Percentiles rank a stretch among this genome's conserved stretches.
Conservation (phyloP, 2,888 invertebrate species). For the Melanchra persicariae region DNA sequence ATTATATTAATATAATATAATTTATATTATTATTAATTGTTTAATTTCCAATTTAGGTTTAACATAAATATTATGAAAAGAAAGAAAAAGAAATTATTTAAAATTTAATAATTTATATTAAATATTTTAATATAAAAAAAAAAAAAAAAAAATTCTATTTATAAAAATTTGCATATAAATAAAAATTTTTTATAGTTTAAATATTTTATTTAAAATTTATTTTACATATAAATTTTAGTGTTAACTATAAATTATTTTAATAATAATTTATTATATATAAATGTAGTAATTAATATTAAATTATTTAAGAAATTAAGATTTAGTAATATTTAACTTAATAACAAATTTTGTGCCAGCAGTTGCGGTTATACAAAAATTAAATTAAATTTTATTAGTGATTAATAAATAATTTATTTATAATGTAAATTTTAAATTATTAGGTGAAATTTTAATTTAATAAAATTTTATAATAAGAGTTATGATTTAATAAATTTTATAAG, state of each 20-base stretch:
- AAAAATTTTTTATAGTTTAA: constrained; percentile 89
- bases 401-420: constrained; percentile 66
- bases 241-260: constrained; percentile 51
- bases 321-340: constrained; percentile 91
- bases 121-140: no score
- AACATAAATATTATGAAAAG: constrained; percentile 67
- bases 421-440: no score
- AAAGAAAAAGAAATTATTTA: no score
- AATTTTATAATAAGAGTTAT: no score
- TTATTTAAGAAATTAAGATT: constrained; percentile 91
- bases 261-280: no score
- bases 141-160: constrained; percentile 77
- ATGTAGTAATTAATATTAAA: constrained; percentile 12
- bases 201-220: constrained; percentile 86
- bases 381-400: constrained; percentile 89
- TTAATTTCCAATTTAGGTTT: constrained; percentile 57
- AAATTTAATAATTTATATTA: no score
- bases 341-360: constrained; percentile 93
- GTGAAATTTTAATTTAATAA: no score
- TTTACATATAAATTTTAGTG: constrained; percentile 84
- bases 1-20: constrained; percentile 29
- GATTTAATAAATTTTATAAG: no score
- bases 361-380: constrained; percentile 92
- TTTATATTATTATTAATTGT: constrained; percentile 19
- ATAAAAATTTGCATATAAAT: constrained; percentile 67